Evolutionary conservation across 92 coral and sea anemone species (phyloP), one percentile per base, ranked within the genome.

Genomic region (Montipora capitata): DNA sequence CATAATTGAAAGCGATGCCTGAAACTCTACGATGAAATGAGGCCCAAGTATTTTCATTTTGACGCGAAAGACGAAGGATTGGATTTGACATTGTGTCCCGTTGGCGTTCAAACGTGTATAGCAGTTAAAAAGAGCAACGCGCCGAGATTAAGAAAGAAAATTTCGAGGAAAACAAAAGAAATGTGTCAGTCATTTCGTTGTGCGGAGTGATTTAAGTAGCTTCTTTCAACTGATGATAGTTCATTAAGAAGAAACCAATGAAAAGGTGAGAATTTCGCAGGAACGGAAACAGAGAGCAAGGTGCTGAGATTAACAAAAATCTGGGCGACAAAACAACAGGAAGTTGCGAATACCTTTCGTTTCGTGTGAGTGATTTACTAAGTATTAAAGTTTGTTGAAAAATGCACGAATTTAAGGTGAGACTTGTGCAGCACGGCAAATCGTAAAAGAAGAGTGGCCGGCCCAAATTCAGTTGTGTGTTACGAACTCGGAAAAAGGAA

Each of bases 41-140:
- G 6, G 83, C 64, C 88, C 91, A 86, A 0, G 94, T 86, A 10
- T 43, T 68, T 76, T 86, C 91, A 18, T 71, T 78, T 70, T 86
- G 85, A 48, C 88, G 58, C 68, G 88, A 81, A 16, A 81, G 59
- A 65, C 61, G 62, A 42, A 54, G n/a, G 45, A 67, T 18, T n/a
- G 76, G 86, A 57, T 72, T 69, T 49, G 67, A 54, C 78, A 83
- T 41, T 35, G 58, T 83, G 87, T 9, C 74, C 16, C 16, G 45
- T 35, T 68, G 10, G 45, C 45, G 74, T 35, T 68, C 48, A 68
- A 16, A 15, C 3, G 63, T 57, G 63, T 57, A 57, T 57, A 57
- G 63, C 5, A 8, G 63, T 57, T 57, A 10, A 57, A 57, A 57
- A 57, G 63, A 57, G 63, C 63, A 57, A 57, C 63, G 16, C 63